A percentile compares a stretch with the other conserved stretches of the same genome.
These are phyloP conservation scores for Myotis vivesi DNA, from an alignment of 2,797 vertebrate genomes.

Conservation along the genomic window DNA sequence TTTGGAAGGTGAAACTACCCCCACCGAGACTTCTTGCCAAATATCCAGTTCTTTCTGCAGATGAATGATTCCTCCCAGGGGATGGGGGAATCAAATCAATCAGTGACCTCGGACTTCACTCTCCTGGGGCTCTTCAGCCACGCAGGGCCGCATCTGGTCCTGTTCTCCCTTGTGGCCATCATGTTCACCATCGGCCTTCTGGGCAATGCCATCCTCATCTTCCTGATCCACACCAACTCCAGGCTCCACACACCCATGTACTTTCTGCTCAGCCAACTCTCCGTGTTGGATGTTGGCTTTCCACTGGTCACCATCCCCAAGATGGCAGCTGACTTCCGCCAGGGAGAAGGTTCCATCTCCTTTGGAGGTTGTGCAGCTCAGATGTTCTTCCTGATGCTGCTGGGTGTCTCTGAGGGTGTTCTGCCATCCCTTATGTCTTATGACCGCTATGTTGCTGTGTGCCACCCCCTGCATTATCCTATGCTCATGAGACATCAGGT, in stretches of 20 bases:
- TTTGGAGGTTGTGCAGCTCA: slow-evolving; percentile 29
- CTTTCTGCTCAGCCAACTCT: slow-evolving; percentile 68
- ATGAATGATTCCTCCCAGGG: background rate
- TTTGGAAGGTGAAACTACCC: background rate
- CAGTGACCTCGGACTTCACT: background rate
- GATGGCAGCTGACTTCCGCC: slow-evolving; percentile 35
- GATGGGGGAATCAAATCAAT: background rate
- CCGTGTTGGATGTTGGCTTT: slow-evolving; percentile 67
- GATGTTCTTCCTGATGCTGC: slow-evolving; percentile 54
- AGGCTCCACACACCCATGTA: slow-evolving; percentile 63
- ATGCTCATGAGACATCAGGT: slow-evolving; percentile 41
- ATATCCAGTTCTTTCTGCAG: background rate
- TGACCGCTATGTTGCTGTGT: slow-evolving; percentile 55
- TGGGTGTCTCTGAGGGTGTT: slow-evolving; percentile 44
- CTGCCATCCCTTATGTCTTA: slow-evolving; percentile 69
- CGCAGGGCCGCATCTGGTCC: background rate
- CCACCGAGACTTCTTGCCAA: background rate
- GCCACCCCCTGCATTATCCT: slow-evolving; percentile 57
- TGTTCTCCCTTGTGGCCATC: slow-evolving; percentile 2
- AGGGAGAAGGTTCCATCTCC: slow-evolving; percentile 7
- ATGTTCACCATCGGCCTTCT: slow-evolving; percentile 19
- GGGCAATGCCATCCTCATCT: slow-evolving; percentile 45
- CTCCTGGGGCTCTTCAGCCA: slow-evolving; percentile 39
- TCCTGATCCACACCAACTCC: slow-evolving; percentile 35
- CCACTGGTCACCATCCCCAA: slow-evolving; percentile 68